Evolutionary conservation across 2,888 invertebrate genomes (phyloP), one percentile per base, ranked within the genome.

Genomic region (Bhutanitis thaidina): DNA sequence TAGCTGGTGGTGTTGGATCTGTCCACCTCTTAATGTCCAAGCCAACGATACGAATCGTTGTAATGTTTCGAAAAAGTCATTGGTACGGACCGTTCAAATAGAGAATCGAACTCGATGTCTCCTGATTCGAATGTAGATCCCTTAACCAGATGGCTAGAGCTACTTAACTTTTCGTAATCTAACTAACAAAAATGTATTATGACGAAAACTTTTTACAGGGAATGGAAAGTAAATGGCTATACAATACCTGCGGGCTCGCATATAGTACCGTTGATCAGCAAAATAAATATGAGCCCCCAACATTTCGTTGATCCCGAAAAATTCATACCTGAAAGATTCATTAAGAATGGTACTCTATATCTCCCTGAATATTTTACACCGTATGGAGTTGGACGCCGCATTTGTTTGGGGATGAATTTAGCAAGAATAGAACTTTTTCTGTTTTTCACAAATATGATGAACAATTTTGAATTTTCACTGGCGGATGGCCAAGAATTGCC

Each of bases 371-470:
- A 90, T 68, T 96, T 96, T 77, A 92, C 96, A 74, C 96, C 96
- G 0, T 96, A 96, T 74, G 96, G 96, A 12, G 94, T 94, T 3
- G 96, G 96, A 0, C 90, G 95, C n/a, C 90, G 96, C 15, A 94
- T 94, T 92, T 96, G 96, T 63, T 87, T 96, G 5, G 96, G 96
- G 8, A 95, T 95, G 66, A 92, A 93, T 0, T 77, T 96, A 34
- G 96, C 96, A 0, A 91, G 94, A 51, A 95, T 95, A 93, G 96
- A 96, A 71, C 82, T 96, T 9, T 96, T 95, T 78, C 84, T 96
- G 7, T 96, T 96, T 86, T 94, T 96, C 73, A 90, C 94, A 0
- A 93, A 93, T 38, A 80, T 96, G 54, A 87, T 96, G 71, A 96
- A 96, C 73, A 91, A 91, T 30, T 96, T 94, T 74, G 88, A 94